Conservation (phyloP, 1,140 invertebrate genomes). For the Drosophila baimaii region DNA sequence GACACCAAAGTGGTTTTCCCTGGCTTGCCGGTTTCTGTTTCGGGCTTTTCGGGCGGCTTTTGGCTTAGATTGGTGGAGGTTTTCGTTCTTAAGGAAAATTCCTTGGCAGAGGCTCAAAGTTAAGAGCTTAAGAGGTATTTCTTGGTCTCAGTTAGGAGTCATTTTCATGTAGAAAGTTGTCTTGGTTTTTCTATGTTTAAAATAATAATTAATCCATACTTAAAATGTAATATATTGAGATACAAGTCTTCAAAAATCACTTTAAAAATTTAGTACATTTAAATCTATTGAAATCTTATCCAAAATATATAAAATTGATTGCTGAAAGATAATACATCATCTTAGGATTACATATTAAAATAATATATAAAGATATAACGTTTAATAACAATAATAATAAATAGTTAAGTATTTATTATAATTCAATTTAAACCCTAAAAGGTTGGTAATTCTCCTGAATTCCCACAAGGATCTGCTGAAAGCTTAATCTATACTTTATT, state of each 20-base stretch:
- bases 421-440: neutral
- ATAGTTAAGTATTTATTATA: neutral
- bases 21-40: slow-evolving; percentile 5
- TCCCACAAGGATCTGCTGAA: slow-evolving; percentile 1
- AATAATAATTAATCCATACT: too few relatives aligned
- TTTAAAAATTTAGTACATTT: too few relatives aligned
- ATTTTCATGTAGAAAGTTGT: neutral
- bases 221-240: neutral
- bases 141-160: neutral
- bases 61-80: slow-evolving; percentile 9
- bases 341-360: neutral
- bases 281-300: too few relatives aligned
- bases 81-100: slow-evolving; percentile 6
- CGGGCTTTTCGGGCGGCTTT: slow-evolving; percentile 4
- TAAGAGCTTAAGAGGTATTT: neutral
- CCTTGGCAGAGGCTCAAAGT: neutral
- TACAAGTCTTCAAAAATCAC: too few relatives aligned
- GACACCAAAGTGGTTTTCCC: slow-evolving; percentile 4
- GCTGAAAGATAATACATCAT: too few relatives aligned
- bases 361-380: neutral
- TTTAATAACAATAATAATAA: neutral
- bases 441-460: neutral
- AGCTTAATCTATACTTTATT: slow-evolving; percentile 2
- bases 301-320: too few relatives aligned
- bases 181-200: neutral